These are phyloP conservation scores for Theretra japonica DNA, from an alignment of 2,888 invertebrate species.

Conservation along the genomic window DNA sequence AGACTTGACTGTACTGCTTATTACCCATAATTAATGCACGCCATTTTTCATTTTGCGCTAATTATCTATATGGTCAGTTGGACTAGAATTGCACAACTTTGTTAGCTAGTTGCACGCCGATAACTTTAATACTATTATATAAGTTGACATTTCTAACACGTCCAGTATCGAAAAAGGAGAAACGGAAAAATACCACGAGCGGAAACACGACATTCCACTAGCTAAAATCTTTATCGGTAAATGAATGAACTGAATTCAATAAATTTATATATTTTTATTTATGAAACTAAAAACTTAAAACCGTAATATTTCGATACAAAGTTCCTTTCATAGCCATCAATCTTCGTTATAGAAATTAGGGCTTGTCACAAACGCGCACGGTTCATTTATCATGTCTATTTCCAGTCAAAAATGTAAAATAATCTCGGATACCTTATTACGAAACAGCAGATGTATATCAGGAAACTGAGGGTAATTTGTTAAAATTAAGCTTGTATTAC, in stretches of 20 bases:
- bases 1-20: neutral
- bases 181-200: neutral
- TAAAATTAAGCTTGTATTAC: constrained; percentile 42
- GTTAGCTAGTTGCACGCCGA: neutral
- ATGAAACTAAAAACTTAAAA: neutral
- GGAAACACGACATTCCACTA: neutral
- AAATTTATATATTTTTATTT: too few relatives aligned
- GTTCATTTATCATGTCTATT: constrained; percentile 22
- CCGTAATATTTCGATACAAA: neutral
- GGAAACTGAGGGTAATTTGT: constrained; percentile 49
- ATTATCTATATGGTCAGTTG: neutral
- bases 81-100: constrained; percentile 10
- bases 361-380: constrained; percentile 12
- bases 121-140: neutral
- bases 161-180: neutral
- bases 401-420: constrained; percentile 12
- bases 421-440: neutral
- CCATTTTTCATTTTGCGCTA: constrained; percentile 12
- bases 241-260: too few relatives aligned
- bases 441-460: neutral
- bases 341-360: constrained; percentile 22
- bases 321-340: constrained; percentile 12
- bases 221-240: too few relatives aligned
- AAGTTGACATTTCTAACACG: neutral
- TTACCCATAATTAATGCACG: neutral